These are phyloP conservation scores for Rhingia campestris DNA, from an alignment of 2,888 invertebrate species.

Conservation along the genomic window DNA sequence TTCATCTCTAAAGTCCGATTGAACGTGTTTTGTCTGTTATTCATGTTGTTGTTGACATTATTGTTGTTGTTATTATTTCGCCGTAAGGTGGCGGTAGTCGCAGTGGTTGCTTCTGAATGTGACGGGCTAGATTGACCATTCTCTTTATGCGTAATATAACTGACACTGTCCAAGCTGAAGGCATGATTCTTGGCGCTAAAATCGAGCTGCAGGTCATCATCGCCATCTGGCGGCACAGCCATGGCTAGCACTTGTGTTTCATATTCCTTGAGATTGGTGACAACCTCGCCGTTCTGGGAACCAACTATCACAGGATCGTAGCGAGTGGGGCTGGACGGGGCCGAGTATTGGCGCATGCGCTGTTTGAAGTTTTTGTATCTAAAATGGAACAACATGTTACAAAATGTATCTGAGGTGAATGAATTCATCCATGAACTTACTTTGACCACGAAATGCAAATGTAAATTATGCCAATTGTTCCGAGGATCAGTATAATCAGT, in stretches of 20 bases:
- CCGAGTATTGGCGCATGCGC: constrained; percentile 89
- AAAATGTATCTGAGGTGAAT: not conserved
- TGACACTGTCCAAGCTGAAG: constrained; percentile 93
- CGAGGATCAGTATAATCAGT: constrained; percentile 93
- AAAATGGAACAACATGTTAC: constrained; percentile 71
- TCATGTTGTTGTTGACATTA: constrained; percentile 76
- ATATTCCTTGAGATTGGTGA: constrained; percentile 92
- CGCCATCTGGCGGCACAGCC: constrained; percentile 94
- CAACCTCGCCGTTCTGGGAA: constrained; percentile 82
- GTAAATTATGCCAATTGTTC: constrained; percentile 94
- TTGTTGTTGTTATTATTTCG: constrained; percentile 82
- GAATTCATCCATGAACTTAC: constrained; percentile 83
- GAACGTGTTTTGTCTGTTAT: constrained; percentile 81
- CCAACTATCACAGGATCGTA: constrained; percentile 87
- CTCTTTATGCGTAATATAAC: constrained; percentile 93
- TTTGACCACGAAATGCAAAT: constrained; percentile 97
- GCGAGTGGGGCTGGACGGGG: constrained; percentile 85
- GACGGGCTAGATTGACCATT: constrained; percentile 91
- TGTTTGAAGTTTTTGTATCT: constrained; percentile 95
- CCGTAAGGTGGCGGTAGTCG: constrained; percentile 86
- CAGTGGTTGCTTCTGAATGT: constrained; percentile 92
- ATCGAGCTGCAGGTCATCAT: constrained; percentile 91
- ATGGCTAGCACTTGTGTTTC: constrained; percentile 96
- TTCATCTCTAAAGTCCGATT: constrained; percentile 82
- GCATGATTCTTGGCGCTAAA: constrained; percentile 94